A percentile compares a stretch with the other conserved stretches of the same genome.
These are phyloP conservation scores for Physella acuta DNA, from an alignment of 1,140 invertebrate species.

Conservation along the genomic window DNA sequence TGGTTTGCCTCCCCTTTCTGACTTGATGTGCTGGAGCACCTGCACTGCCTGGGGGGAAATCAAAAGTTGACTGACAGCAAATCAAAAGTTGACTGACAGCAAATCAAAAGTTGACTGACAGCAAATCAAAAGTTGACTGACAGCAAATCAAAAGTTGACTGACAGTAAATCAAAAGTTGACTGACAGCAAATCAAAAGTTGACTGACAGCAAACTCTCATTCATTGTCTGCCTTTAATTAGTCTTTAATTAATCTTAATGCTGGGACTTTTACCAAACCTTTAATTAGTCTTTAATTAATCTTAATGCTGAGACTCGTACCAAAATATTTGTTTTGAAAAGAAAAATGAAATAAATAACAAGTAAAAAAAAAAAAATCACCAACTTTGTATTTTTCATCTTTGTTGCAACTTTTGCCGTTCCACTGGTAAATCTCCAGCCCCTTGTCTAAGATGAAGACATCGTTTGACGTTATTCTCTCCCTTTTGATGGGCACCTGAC, in stretches of 20 bases:
- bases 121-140: too few relatives aligned
- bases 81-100: too few relatives aligned
- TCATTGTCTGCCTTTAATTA: not conserved
- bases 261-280: not conserved
- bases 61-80: too few relatives aligned
- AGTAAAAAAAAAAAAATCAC: not conserved
- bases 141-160: too few relatives aligned
- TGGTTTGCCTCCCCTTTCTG: constrained; percentile 32
- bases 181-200: too few relatives aligned
- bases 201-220: too few relatives aligned
- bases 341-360: too few relatives aligned
- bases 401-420: constrained; percentile 50
- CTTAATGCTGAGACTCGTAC: not conserved
- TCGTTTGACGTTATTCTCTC: constrained; percentile 71
- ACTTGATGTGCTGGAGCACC: constrained; percentile 30
- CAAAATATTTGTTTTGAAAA: not conserved
- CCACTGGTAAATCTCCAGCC: constrained; percentile 77
- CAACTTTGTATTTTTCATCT: constrained; percentile 52
- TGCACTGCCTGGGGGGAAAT: constrained; percentile 33
- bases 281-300: not conserved
- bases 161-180: too few relatives aligned
- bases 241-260: not conserved
- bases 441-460: constrained; percentile 83
- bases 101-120: too few relatives aligned
- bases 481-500: constrained; percentile 9